phyloP scores from a whole-genome alignment of 2,888 invertebrate genomes.

The Nasonovia ribisnigri region DNA sequence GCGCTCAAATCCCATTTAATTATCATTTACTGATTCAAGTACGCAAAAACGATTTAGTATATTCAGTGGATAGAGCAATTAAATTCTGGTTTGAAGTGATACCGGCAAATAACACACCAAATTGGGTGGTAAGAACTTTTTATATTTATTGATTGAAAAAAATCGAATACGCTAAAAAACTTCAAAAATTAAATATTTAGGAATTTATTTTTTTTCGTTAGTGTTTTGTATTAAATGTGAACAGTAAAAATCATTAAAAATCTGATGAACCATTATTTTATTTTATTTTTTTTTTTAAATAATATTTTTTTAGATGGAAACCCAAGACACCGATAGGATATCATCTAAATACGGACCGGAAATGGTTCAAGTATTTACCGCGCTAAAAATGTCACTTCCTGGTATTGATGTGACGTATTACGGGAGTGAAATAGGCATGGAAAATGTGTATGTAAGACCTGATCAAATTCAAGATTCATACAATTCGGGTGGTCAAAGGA shows the following conservation, averaged over 20 bases:
- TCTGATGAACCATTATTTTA: background rate
- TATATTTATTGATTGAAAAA: background rate
- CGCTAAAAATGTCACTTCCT: conserved; percentile 72
- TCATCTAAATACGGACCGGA: conserved; percentile 70
- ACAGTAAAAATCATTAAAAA: background rate
- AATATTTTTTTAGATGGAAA: conserved; percentile 68
- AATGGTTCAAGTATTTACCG: conserved; percentile 71
- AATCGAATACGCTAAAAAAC: background rate
- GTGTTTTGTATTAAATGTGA: background rate
- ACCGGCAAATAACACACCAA: conserved; percentile 75
- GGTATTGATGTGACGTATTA: conserved; percentile 73
- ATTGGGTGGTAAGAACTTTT: conserved; percentile 75
- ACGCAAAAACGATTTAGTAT: conserved; percentile 72
- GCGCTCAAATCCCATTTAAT: conserved; percentile 84
- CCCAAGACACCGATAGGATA: conserved; percentile 69
- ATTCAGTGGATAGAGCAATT: conserved; percentile 73
- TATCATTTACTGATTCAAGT: conserved; percentile 78
- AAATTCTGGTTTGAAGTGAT: conserved; percentile 75
- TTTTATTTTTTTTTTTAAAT: background rate
- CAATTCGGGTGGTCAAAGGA: background rate
- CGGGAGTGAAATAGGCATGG: conserved; percentile 74
- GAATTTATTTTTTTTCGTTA: background rate
- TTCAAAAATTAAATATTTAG: background rate
- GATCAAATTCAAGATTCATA: conserved; percentile 38
- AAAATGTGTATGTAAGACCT: conserved; percentile 66